Base-by-base conservation (phyloP, 2,113 vertebrate genomes). In the Fulmarus glacialis region DNA sequence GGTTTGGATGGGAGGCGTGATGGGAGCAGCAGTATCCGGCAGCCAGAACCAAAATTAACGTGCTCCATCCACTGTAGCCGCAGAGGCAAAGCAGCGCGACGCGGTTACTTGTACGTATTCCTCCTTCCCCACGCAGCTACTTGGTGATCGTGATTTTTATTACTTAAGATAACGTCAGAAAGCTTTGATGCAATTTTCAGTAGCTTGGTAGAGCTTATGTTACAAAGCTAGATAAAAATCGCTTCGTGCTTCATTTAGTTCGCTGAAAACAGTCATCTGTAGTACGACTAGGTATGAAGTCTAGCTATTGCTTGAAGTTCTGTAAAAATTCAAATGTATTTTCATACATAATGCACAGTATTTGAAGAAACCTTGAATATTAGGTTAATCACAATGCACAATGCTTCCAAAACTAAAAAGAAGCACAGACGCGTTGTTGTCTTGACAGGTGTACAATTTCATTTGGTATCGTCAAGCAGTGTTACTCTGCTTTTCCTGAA, bases 81-180 rank as follows among this genome's bases (percentile, higher is more conserved):
- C 80, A 32, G 93, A 68, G 62, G 91, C 91, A 52, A 88, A 89
- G 75, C 83, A 75, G 87, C 58, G 72, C 89, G 93, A 26, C 91
- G 67, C 80, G 53, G 93, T 83, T 73, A 59, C 73, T 58, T 94
- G 96, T 96, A 96, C 64, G 96, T 97, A 94, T 97, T 83, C 1
- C 36, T 83, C 19, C 67, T 70, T 81, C 63, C 68, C 81, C 90
- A 3, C 36, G 55, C 63, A 52, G 45, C 59, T 73, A 2, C 68
- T 48, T 3, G 30, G 23, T 30, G 67, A 13, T 58, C 48, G 8
- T 14, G 56, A 2, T 4, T 53, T 34, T 19, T 34, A 3, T 36
- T 67, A 6, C 29, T 77, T 26, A 8, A 5, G 22, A n/a, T 12
- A 22, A 34, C 29, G 14, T 27, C 63, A 7, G 85, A 30, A 71